These are phyloP conservation scores for Clunio marinus DNA, from an alignment of 2,888 invertebrate genomes.

Conservation along the genomic window DNA sequence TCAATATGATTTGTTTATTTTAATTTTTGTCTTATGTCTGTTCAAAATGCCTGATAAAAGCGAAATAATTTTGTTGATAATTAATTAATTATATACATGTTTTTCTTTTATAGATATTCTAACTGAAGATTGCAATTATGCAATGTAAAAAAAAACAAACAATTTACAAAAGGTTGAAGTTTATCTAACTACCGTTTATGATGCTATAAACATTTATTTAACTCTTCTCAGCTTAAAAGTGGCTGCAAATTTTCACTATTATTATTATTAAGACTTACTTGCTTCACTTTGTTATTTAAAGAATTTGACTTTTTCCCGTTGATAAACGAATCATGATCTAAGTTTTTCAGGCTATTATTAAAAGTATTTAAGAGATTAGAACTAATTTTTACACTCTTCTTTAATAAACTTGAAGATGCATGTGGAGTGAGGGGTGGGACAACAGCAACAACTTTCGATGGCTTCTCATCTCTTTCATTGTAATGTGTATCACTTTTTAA, in stretches of 20 bases:
- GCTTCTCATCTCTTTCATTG: background rate
- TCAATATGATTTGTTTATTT: too few relatives aligned
- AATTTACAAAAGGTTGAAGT: too few relatives aligned
- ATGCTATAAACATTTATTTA: too few relatives aligned
- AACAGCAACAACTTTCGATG: constrained; percentile 10
- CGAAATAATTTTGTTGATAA: too few relatives aligned
- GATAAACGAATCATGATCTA: background rate
- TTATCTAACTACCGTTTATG: too few relatives aligned
- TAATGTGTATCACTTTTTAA: background rate
- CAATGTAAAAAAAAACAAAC: too few relatives aligned
- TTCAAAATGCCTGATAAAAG: too few relatives aligned
- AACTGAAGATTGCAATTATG: too few relatives aligned
- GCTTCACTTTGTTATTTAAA: constrained; percentile 28
- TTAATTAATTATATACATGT: too few relatives aligned
- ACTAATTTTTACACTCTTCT: constrained; percentile 26
- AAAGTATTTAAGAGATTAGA: constrained; percentile 13
- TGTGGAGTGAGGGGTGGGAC: constrained; percentile 25
- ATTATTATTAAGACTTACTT: constrained; percentile 19
- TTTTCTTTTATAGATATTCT: too few relatives aligned
- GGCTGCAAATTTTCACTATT: constrained; percentile 32
- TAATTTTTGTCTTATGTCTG: too few relatives aligned
- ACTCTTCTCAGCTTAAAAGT: constrained; percentile 5
- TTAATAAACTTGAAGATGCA: constrained; percentile 21
- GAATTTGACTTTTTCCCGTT: constrained; percentile 21
- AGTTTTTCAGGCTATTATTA: constrained; percentile 24